Base-by-base conservation (phyloP, 2,888 invertebrate species). In the Oxystoma pomonae region DNA sequence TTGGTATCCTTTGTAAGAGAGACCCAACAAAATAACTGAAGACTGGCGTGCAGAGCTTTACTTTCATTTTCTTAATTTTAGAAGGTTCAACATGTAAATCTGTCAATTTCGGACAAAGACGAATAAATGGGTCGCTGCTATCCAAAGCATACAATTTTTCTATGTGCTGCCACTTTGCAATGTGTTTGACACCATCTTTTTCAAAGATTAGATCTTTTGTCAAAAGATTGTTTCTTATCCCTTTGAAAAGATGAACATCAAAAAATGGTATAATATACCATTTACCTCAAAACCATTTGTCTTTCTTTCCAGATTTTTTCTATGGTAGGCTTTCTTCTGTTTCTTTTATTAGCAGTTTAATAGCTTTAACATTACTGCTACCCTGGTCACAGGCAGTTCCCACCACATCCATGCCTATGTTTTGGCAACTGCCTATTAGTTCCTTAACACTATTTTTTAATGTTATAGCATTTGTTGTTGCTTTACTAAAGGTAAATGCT, bases 331-430 rank as follows among this genome's bases (percentile, higher is more conserved):
- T 35, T 17, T 59, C 60, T 16, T 62, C 55, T 7, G 66, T 68
- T 7, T 70, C 66, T 20, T 63, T 62, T 20, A 67, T 21, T 22
- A 71, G 62, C 7, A n/a, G 19, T 56, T 65, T 71, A 57, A 73
- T 67, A 9, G 70, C 71, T 20, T 68, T 63, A 56, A 55, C 57
- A 66, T 74, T 75, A 16, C 68, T 69, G 1, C 70, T 58, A 16
- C 72, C 74, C 62, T 74, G 74, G 62, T 75, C 74, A 66, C 67
- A 73, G 50, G 74, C 66, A 5, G 72, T 72, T 12, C 72, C 72
- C n/a, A 73, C 64, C 21, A 73, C 62, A 22, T 57, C 57, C 1
- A 74, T 60, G 1, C 73, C 73, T 35, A 66, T 58, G 7, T 61
- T 51, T 55, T 65, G 60, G 20, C 68, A 57, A 22, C 59, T 55